A percentile compares a stretch with the other conserved stretches of the same genome.
Conservation (phyloP, 2,888 invertebrate species). For the Ischnura elegans region DNA sequence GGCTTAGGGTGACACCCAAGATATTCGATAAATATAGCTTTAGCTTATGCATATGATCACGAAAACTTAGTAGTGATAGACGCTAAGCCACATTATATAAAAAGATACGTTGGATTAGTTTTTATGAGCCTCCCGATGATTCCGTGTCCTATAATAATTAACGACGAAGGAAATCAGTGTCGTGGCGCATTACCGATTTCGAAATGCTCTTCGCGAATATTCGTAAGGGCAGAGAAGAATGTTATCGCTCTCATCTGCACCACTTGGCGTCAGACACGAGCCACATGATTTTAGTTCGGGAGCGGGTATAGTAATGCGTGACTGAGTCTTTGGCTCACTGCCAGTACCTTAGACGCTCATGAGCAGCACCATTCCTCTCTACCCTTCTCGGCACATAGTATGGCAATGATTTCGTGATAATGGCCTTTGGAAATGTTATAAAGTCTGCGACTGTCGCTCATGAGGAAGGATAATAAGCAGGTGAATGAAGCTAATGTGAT, state of each 20-base stretch:
- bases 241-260: conserved; percentile 1
- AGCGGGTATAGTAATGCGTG: conserved; percentile 18
- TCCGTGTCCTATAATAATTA: neutral
- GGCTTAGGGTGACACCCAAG: neutral
- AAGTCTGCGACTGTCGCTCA: neutral
- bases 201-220: neutral
- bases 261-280: conserved; percentile 8
- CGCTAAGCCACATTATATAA: neutral
- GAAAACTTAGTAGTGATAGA: neutral
- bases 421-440: neutral
- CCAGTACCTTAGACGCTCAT: neutral
- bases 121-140: neutral
- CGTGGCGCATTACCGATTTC: neutral
- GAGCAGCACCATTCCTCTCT: neutral
- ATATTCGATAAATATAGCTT: neutral
- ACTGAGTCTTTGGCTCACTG: neutral
- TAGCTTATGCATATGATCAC: no score
- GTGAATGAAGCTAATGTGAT: neutral
- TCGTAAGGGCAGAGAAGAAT: neutral
- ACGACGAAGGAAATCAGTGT: neutral
- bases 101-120: neutral
- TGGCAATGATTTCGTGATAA: conserved; percentile 27
- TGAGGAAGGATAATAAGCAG: conserved; percentile 13
- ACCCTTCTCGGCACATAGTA: neutral
- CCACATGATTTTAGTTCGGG: neutral